These are phyloP conservation scores for Microctenopoma lineatum DNA, from an alignment of 2,797 vertebrate species.

Conservation along the genomic window DNA sequence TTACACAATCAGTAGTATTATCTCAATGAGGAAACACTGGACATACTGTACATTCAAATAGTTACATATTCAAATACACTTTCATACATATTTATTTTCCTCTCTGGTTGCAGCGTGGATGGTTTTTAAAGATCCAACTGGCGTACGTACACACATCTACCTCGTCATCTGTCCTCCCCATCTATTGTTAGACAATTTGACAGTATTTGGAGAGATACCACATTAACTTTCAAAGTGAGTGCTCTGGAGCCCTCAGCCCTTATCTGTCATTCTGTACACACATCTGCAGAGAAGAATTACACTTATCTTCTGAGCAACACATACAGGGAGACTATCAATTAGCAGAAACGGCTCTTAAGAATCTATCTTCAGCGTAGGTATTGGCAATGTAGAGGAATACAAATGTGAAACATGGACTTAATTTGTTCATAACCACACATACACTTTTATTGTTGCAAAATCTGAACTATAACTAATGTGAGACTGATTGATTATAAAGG, in stretches of 20 bases:
- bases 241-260: not conserved
- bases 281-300: constrained; percentile 20
- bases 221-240: constrained; percentile 28
- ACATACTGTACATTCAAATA: too few species aligned
- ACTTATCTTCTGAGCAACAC: not conserved
- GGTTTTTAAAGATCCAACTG: not conserved
- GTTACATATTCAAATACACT: too few species aligned
- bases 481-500: not conserved
- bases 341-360: not conserved
- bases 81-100: not conserved
- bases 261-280: constrained; percentile 20
- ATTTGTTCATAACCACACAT: not conserved
- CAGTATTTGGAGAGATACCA: constrained; percentile 23
- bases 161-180: not conserved
- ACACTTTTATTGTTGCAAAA: not conserved
- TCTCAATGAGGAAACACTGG: too few species aligned
- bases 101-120: not conserved
- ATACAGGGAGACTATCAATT: not conserved
- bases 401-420: not conserved
- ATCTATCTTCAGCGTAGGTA: not conserved
- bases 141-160: not conserved
- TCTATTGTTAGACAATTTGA: constrained; percentile 5
- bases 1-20: too few species aligned
- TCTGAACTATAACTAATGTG: not conserved
- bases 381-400: not conserved